These are phyloP conservation scores for Lithobates sylvaticus DNA, from an alignment of 2,797 vertebrate species.

Conservation along the genomic window DNA sequence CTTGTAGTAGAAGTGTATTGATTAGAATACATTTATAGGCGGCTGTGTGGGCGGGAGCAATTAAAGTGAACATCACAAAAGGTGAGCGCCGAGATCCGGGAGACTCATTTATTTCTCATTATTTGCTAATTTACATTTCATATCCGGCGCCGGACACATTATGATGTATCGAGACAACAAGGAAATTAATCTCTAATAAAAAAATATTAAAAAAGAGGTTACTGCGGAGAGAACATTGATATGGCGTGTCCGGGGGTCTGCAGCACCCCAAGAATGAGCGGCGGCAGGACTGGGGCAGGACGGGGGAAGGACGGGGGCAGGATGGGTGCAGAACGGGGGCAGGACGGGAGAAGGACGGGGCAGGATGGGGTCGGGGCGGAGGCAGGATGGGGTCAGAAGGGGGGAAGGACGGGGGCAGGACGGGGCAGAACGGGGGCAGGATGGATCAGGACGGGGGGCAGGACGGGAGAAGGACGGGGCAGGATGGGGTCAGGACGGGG, in stretches of 20 bases:
- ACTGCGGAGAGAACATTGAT: background rate
- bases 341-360: no score
- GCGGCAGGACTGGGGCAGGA: background rate
- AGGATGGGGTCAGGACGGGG: no score
- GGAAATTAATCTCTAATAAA: constrained; percentile 20
- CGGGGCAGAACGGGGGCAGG: no score
- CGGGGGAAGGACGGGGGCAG: no score
- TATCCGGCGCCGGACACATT: constrained; percentile 28
- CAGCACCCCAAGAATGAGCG: background rate
- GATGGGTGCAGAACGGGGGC: no score
- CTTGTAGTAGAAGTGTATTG: constrained; percentile 4
- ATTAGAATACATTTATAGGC: constrained; percentile 29
- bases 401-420: no score
- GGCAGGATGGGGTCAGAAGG: no score
- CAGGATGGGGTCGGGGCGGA: no score
- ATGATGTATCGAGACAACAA: constrained; percentile 40
- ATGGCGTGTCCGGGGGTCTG: background rate
- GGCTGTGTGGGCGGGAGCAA: constrained; percentile 39
- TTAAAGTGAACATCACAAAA: constrained; percentile 39
- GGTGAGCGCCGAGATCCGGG: constrained; percentile 8
- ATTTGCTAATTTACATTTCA: constrained; percentile 40
- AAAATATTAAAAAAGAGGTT: background rate
- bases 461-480: no score
- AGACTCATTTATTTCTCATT: constrained; percentile 41
- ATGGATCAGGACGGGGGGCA: no score